A percentile compares a stretch with the other conserved stretches of the same genome.
Evolutionary conservation across 2,888 invertebrate genomes (phyloP).

Genomic region (Auanema sp.): DNA sequence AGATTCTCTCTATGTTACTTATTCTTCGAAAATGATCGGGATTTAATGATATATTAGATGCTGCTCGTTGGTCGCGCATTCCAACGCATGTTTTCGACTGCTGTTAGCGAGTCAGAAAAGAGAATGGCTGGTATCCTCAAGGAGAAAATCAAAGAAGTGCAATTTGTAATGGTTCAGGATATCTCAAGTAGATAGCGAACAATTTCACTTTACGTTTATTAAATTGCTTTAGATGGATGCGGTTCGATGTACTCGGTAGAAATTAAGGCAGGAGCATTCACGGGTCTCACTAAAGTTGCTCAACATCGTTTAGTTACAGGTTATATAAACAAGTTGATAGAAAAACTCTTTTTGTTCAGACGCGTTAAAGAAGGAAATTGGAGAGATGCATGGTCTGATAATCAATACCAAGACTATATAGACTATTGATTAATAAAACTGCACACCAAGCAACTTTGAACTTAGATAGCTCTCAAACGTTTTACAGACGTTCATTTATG

Average conservation of each 20-base stretch:
- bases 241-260: slow-evolving; percentile 67
- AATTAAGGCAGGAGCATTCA: slow-evolving; percentile 65
- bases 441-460: background rate
- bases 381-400: slow-evolving; percentile 81
- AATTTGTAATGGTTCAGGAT: background rate
- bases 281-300: slow-evolving; percentile 64
- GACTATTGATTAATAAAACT: background rate
- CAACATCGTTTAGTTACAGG: slow-evolving; percentile 58
- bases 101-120: slow-evolving; percentile 54
- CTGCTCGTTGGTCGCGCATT: too few relatives aligned
- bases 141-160: background rate
- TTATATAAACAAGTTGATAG: background rate
- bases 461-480: background rate
- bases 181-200: too few relatives aligned
- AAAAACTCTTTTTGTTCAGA: background rate
- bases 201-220: slow-evolving; percentile 5
- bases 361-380: slow-evolving; percentile 76
- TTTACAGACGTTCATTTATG: background rate
- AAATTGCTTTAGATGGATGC: slow-evolving; percentile 67
- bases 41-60: too few relatives aligned
- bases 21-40: too few relatives aligned
- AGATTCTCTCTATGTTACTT: too few relatives aligned
- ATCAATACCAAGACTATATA: slow-evolving; percentile 72
- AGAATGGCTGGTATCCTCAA: slow-evolving; percentile 5
- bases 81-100: slow-evolving; percentile 15